Base-by-base conservation (phyloP, 2,888 invertebrate species). In the Amiota minor region DNA sequence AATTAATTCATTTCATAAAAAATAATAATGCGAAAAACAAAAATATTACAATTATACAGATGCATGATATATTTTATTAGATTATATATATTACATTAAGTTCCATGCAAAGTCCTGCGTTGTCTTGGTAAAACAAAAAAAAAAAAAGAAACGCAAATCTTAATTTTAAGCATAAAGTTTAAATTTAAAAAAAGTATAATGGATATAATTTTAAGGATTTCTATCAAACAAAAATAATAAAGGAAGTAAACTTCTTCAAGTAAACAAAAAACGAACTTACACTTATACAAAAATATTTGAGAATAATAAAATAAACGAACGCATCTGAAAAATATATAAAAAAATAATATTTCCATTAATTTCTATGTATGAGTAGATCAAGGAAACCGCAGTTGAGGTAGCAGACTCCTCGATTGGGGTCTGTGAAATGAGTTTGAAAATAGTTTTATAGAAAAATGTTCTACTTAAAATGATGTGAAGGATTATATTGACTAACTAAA, bases 311-410 rank as follows among this genome's bases (percentile, higher is more conserved):
- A 35, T 35, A 62, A 62, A 45, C 14, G 18, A 62, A 62, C 45
- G 23, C 62, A 62, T 62, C 14, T 62, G 47, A 16, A 70, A 76
- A 65, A 12, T 70, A 67, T 10, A 72, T 46, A 61, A 50, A 4
- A 72, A 72, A 71, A 55, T 50, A 35, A 0, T 35, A 6, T 35
- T 35, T 35, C 6, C 6, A 35, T 35, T 35, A 35, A 6, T 35
- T 35, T 35, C 0, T 35, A 35, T 35, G n/a, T 23, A 23, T 23
- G 23, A 23, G 23, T 23, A 23, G 23, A 23, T 23, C 23, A 23
- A 3, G 2, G 3, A 23, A 3, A 23, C 23, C 3, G 3, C 23
- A 23, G 23, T 23, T 23, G 23, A 23, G 23, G 35, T 1, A 35
- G 2, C 35, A 35, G 35, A 4, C 35, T 35, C 35, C 35, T 35